These are phyloP conservation scores for Propithecus perrieri DNA, from an alignment of 2,797 vertebrate genomes.

Conservation along the genomic window DNA sequence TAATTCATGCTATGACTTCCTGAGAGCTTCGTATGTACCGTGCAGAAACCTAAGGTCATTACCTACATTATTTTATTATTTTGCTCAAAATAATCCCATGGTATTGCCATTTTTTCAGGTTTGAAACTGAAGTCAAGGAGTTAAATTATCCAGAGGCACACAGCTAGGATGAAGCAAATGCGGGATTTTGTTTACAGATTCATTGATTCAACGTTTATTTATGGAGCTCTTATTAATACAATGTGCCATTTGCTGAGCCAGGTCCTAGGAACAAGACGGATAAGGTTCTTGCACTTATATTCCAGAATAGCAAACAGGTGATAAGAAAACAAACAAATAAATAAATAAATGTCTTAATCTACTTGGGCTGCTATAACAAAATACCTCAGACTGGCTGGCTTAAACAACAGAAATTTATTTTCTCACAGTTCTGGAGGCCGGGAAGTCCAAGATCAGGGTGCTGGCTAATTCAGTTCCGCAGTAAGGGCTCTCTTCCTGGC, in stretches of 20 bases:
- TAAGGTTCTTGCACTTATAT: not conserved
- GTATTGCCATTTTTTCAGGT: not conserved
- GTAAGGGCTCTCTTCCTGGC: not conserved
- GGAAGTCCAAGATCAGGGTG: not conserved
- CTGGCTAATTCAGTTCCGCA: not conserved
- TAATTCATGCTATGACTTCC: not conserved
- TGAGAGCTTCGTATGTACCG: not conserved
- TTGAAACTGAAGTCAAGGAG: not conserved
- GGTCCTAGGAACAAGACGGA: not conserved
- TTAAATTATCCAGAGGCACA: not conserved
- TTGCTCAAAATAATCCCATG: not conserved
- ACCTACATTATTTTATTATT: not conserved
- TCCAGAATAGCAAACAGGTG: not conserved
- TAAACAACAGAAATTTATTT: not conserved
- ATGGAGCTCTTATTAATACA: not conserved
- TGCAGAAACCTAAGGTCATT: not conserved
- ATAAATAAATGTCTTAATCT: not conserved
- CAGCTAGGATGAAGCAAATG: not conserved
- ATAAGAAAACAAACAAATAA: not conserved
- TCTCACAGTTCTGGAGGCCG: not conserved
- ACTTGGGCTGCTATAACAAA: not conserved
- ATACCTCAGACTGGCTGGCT: not conserved
- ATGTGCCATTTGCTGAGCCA: rapidly evolving
- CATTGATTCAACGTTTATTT: not conserved
- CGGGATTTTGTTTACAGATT: not conserved